These are phyloP conservation scores for Coelopa pilipes DNA, from an alignment of 2,888 invertebrate species.

Conservation along the genomic window DNA sequence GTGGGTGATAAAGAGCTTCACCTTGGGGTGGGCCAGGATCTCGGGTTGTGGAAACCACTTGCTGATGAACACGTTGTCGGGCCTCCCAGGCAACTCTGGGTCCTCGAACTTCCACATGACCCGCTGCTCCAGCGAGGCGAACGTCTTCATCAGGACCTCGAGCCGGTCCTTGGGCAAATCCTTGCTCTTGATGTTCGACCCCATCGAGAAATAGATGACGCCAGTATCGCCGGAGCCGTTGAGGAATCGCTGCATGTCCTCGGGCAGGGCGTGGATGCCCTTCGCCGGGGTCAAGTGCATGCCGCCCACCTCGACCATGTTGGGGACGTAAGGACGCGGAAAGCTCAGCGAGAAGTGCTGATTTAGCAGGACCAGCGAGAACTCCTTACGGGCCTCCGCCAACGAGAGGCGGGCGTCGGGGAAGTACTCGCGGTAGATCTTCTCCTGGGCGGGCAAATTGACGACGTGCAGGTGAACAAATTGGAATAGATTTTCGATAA, in stretches of 20 bases:
- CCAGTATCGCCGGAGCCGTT: slow-evolving; percentile 51
- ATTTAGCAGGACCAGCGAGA: slow-evolving; percentile 57
- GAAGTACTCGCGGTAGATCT: slow-evolving; percentile 52
- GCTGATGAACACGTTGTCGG: slow-evolving; percentile 56
- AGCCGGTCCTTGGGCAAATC: slow-evolving; percentile 45
- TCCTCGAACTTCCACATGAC: slow-evolving; percentile 54
- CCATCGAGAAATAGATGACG: slow-evolving; percentile 57
- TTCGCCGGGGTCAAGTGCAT: slow-evolving; percentile 49
- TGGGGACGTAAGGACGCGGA: slow-evolving; percentile 56
- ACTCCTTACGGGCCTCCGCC: slow-evolving; percentile 51
- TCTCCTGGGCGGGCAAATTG: slow-evolving; percentile 53
- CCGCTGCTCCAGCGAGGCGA: slow-evolving; percentile 48
- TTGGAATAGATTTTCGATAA: slow-evolving; percentile 40
- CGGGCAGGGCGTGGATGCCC: slow-evolving; percentile 41
- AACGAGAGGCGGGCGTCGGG: slow-evolving; percentile 50
- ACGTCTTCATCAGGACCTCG: slow-evolving; percentile 41
- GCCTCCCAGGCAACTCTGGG: slow-evolving; percentile 41
- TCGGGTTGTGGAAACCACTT: slow-evolving; percentile 66
- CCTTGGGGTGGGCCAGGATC: slow-evolving; percentile 66
- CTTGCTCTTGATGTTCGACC: slow-evolving; percentile 47
- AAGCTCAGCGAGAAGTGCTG: slow-evolving; percentile 56
- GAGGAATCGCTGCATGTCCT: slow-evolving; percentile 49
- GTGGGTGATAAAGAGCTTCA: slow-evolving; percentile 69
- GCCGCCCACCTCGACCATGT: slow-evolving; percentile 58
- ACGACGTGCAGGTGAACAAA: slow-evolving; percentile 43